phyloP scores from a whole-genome alignment of 1,140 invertebrate genomes.

The Lycorma delicatula region DNA sequence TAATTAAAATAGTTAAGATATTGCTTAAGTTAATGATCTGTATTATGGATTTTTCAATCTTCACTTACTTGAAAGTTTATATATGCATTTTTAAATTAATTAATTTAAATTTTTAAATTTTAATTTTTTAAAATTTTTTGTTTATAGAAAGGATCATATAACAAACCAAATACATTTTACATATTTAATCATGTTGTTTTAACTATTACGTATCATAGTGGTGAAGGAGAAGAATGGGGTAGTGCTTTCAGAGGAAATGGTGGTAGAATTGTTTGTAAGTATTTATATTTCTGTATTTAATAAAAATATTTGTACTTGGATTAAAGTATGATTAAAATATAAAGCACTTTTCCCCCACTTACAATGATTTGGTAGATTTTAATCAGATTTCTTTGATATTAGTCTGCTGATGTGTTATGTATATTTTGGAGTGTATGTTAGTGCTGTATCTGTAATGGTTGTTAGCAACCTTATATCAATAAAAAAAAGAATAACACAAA shows the following conservation, averaged over 20 bases:
- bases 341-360: neutral
- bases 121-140: too few species aligned
- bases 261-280: conserved; percentile 77
- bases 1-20: too few species aligned
- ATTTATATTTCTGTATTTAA: neutral
- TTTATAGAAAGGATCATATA: too few species aligned
- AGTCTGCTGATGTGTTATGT: neutral
- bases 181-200: conserved; percentile 96
- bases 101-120: too few species aligned
- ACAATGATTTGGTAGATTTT: neutral
- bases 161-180: conserved; percentile 60
- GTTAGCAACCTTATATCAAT: neutral
- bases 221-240: conserved; percentile 75
- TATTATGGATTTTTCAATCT: too few species aligned
- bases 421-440: neutral
- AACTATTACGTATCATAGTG: conserved; percentile 86
- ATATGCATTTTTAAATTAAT: too few species aligned
- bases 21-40: too few species aligned
- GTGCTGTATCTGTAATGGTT: neutral
- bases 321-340: neutral
- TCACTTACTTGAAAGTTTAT: too few species aligned
- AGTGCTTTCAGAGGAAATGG: conserved; percentile 62
- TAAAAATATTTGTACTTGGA: neutral
- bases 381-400: neutral
- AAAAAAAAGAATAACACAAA: too few species aligned